Evolutionary conservation across 2,888 invertebrate genomes (phyloP), one percentile per base, ranked within the genome.

Genomic region (Polydrusus cervinus): DNA sequence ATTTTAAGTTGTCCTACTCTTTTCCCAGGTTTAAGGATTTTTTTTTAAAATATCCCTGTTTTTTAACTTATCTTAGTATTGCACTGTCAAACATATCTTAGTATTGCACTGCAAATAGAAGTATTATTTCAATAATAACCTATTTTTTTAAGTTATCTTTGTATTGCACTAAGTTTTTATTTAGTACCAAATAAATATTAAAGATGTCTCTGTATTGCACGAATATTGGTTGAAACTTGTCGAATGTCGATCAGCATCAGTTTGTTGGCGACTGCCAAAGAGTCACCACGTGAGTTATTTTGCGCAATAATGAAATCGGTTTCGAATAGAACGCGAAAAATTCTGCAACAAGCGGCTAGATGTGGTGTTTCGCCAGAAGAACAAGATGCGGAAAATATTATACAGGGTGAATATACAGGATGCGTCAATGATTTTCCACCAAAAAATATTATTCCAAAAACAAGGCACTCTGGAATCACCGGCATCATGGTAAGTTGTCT

Each of bases 191-290:
- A 49, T 49, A 49, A 49, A 16, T 16, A 49, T 49, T 18, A 49
- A 49, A 49, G 8, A 49, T 49, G 49, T 49, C 49, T 49, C 49
- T 49, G 49, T 49, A 16, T 49, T 18, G 49, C 5, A 49, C 49
- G 18, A 49, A 49, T 49, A 49, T 14, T 16, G 49, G 49, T 14
- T 49, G 5, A 49, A 49, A 49, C 14, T 49, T 49, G 49, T 16
- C 49, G 18, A 47, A 25, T 25, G 25, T 25, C 25, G 25, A 25
- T 49, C 14, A 0, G 18, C 7, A 16, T 49, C 18, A 49, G 49
- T 16, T 16, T 18, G 18, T 49, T 16, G 49, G 18, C 18, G 49
- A 14, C 49, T 49, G 18, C 18, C 18, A 18, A 9, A 49, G 18
- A 10, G 49, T 49, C 13, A 13, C 13, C 43, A 13, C 43, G 43